Base-by-base conservation (phyloP, 2,797 vertebrate genomes). In the Vespertilio murinus region DNA sequence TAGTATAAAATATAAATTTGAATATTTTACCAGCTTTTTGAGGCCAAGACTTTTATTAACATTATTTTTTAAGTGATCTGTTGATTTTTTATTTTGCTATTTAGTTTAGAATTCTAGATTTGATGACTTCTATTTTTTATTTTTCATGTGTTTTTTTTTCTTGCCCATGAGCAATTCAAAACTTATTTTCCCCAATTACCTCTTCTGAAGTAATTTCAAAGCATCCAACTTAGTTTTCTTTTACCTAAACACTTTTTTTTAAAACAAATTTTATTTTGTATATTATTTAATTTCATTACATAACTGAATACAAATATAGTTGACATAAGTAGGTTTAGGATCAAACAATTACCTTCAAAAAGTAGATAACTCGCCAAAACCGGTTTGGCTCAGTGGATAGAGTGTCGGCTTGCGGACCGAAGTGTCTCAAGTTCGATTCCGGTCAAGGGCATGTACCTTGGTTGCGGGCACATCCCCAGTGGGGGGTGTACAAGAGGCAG, bases 131-230 rank as follows among this genome's bases (percentile, higher is more conserved):
- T 69, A 7, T 59, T 88, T 5, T 94, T 17, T 69, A 9, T 52
- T 88, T 5, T 94, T 17, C n/a, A n/a, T 79, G 92, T 86, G 11
- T 80, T 23, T 47, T 61, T 22, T 45, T 83, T 94, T 93, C 49
- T 89, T 94, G 40, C 28, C 47, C 20, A 73, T 9, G 6, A 81
- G 74, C 10, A 67, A 67, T 71, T 88, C 33, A 77, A 71, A 78
- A 73, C 38, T 12, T 75, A 79, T 86, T 69, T 49, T 84, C 17
- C 54, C 16, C 54, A 71, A 38, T 59, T 70, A 59, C 2, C 18
- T 94, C 65, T 93, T 75, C 61, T 82, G 42, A 95, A 93, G 65
- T 70, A 20, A 64, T 73, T 83, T 52, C 23, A 94, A 54, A 85
- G 52, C 2, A 85, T 92, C 5, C 11, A 74, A 30, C 23, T 54